phyloP scores from a whole-genome alignment of 2,113 vertebrate genomes.

The Meleagris gallopavo region DNA sequence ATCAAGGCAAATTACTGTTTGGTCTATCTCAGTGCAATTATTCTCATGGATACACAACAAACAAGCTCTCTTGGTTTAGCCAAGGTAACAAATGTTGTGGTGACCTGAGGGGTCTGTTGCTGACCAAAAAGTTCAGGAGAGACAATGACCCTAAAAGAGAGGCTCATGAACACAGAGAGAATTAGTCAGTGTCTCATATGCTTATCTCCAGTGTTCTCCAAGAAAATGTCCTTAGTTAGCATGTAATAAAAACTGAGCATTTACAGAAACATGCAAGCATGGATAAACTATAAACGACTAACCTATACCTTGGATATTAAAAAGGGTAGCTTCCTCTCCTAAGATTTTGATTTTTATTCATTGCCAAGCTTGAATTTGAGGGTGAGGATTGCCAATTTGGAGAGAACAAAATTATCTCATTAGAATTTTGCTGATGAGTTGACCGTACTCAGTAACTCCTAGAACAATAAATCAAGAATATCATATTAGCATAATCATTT shows the following conservation, averaged over 20 bases:
- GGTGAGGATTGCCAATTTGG: background rate
- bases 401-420: background rate
- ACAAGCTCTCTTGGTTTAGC: background rate
- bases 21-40: background rate
- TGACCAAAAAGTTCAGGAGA: background rate
- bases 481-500: background rate
- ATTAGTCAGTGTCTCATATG: background rate
- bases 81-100: background rate
- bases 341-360: background rate
- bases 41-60: background rate
- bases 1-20: background rate
- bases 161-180: background rate
- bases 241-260: background rate
- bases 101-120: background rate
- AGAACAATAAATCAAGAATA: background rate
- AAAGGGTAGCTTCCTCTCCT: background rate
- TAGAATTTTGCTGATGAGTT: slow-evolving; percentile 5
- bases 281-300: too few species aligned
- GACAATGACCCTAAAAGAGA: background rate
- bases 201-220: background rate
- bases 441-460: background rate
- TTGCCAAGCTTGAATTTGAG: background rate
- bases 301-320: background rate
- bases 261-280: background rate
- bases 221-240: background rate